Evolutionary conservation across 2,113 vertebrate species (phyloP), one percentile per base, ranked within the genome.

Genomic region (Bagarius yarrelli): DNA sequence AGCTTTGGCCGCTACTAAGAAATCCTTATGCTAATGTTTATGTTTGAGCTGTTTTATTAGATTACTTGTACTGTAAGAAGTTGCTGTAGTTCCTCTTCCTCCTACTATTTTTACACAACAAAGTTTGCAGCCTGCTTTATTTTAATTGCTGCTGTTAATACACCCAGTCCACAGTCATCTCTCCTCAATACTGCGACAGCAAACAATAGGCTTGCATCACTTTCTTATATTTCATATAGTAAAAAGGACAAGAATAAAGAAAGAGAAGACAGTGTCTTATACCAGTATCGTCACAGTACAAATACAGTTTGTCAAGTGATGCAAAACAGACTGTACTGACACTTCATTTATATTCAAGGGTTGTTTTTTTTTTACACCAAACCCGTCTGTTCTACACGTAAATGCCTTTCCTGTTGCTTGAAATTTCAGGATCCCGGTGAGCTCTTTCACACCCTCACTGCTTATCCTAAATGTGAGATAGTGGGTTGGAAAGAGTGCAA

Each of bases 341-440:
- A 15, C 55, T 50, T 27, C n/a, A 69, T 69, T 70, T 50, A 13
- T 50, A 18, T 52, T 80, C 25, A 79, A 14, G 44, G 44, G 44
- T 47, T 47, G n/a, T n/a, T n/a, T n/a, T n/a, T n/a, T n/a, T n/a
- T 72, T 80, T 1, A 23, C 11, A 71, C 30, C 36, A 32, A 74
- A 56, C 74, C 32, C 27, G 1, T n/a, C 72, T 64, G 30, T 78
- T 19, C 86, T 84, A 81, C 86, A 88, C 72, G 30, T 27, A 79
- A 83, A 85, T 80, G 40, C 81, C 44, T 79, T 60, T 78, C 79
- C 50, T 70, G 61, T 6, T 74, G 63, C 76, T 80, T 79, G 67
- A 81, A 77, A 83, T 87, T 44, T 75, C 67, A 77, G 19, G 79
- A 57, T 25, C 81, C 50, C 75, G 30, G 44, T 64, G 63, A 40